phyloP scores from a whole-genome alignment of 2,113 vertebrate species.

The Felis chaus region DNA sequence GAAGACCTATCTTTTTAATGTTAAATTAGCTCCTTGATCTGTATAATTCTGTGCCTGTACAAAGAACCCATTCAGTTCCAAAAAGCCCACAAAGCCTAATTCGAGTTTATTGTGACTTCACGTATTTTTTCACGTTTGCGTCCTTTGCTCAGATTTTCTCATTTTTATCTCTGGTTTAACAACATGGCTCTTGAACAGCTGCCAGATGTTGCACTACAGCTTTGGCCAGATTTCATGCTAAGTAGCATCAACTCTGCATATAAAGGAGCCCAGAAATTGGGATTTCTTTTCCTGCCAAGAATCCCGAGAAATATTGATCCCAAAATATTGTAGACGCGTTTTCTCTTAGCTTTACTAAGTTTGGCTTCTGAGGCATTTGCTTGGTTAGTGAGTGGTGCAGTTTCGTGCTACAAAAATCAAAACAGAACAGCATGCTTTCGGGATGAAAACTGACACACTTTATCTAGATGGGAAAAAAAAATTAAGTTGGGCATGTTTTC shows the following conservation, averaged over 20 bases:
- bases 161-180: slow-evolving; percentile 22
- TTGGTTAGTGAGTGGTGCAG: background rate
- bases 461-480: background rate
- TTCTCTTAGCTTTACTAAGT: background rate
- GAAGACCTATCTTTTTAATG: background rate
- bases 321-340: background rate
- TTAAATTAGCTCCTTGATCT: background rate
- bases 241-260: background rate
- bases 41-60: background rate
- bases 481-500: background rate
- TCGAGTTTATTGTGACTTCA: background rate
- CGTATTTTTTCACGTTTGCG: background rate
- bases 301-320: background rate
- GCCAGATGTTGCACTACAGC: slow-evolving; percentile 12
- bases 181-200: background rate
- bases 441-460: background rate
- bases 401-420: background rate
- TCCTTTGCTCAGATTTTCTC: background rate
- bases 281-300: slow-evolving; percentile 20
- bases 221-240: slow-evolving; percentile 18
- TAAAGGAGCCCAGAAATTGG: background rate
- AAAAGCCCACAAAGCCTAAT: background rate
- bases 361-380: background rate
- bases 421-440: background rate
- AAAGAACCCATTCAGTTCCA: background rate